Evolutionary conservation across 2,797 vertebrate genomes (phyloP).

Genomic region (Pelodytes ibericus): DNA sequence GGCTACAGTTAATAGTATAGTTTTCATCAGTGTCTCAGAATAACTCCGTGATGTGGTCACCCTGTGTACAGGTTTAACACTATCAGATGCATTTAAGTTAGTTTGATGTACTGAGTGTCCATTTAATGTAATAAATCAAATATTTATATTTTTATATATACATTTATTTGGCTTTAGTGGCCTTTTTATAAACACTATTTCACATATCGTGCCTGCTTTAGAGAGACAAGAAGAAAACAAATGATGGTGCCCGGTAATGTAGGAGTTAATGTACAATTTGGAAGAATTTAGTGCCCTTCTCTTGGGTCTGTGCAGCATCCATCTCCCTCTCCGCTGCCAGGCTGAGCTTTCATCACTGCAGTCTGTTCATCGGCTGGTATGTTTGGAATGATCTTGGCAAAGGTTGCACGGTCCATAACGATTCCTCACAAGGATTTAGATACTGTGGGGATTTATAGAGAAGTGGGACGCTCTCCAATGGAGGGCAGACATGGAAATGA

Average conservation of each 20-base stretch:
- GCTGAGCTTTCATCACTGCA: constrained; percentile 1
- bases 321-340: not conserved
- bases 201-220: not conserved
- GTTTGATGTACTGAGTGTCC: too few relatives aligned
- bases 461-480: not conserved
- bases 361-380: not conserved
- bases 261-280: constrained; percentile 8
- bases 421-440: not conserved
- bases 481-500: constrained; percentile 18
- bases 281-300: not conserved
- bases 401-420: not conserved
- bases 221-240: not conserved
- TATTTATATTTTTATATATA: too few relatives aligned
- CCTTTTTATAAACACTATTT: not conserved
- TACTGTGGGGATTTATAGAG: constrained; percentile 11
- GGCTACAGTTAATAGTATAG: too few relatives aligned
- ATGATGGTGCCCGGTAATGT: not conserved
- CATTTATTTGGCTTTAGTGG: too few relatives aligned
- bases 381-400: constrained; percentile 33
- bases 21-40: not conserved
- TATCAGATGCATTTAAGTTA: too few relatives aligned
- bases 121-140: too few relatives aligned
- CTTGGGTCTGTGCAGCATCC: not conserved
- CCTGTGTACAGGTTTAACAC: not conserved
- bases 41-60: not conserved